phyloP scores from a whole-genome alignment of 2,113 vertebrate genomes.

The Lepus americanus region DNA sequence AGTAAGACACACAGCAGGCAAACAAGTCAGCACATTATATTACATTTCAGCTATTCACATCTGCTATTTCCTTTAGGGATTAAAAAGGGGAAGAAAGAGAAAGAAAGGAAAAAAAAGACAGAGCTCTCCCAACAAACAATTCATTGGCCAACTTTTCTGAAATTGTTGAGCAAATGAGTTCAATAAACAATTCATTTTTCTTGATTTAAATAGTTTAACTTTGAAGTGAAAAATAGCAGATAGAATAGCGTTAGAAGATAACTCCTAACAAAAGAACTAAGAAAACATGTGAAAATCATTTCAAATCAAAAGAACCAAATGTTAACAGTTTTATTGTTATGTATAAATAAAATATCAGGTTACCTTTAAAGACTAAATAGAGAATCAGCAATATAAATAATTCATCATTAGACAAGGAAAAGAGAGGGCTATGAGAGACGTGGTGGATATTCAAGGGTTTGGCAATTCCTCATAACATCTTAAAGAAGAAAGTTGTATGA shows the following conservation, averaged over 20 bases:
- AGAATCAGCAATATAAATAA: constrained; percentile 46
- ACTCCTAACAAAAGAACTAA: constrained; percentile 55
- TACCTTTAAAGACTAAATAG: constrained; percentile 20
- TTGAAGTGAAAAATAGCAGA: constrained; percentile 53
- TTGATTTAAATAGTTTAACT: constrained; percentile 59
- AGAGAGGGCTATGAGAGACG: not conserved
- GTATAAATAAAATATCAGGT: constrained; percentile 17
- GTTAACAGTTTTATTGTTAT: constrained; percentile 55
- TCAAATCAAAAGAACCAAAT: constrained; percentile 62
- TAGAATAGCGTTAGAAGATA: not conserved
- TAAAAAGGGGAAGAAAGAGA: not conserved
- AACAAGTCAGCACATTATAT: not conserved
- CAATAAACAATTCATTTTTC: constrained; percentile 58
- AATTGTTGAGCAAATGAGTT: constrained; percentile 46
- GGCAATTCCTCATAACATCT: constrained; percentile 15
- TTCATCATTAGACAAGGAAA: not conserved
- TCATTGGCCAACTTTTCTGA: constrained; percentile 37
- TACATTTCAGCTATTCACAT: not conserved
- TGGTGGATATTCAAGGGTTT: not conserved
- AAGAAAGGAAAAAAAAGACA: not conserved
- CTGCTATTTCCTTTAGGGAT: not conserved
- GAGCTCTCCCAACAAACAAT: constrained; percentile 32
- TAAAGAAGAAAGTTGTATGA: not conserved
- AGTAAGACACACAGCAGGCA: not conserved
- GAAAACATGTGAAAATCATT: constrained; percentile 50